These are phyloP conservation scores for Thereuonema tuberculata DNA, from an alignment of 1,140 invertebrate genomes.

Conservation along the genomic window DNA sequence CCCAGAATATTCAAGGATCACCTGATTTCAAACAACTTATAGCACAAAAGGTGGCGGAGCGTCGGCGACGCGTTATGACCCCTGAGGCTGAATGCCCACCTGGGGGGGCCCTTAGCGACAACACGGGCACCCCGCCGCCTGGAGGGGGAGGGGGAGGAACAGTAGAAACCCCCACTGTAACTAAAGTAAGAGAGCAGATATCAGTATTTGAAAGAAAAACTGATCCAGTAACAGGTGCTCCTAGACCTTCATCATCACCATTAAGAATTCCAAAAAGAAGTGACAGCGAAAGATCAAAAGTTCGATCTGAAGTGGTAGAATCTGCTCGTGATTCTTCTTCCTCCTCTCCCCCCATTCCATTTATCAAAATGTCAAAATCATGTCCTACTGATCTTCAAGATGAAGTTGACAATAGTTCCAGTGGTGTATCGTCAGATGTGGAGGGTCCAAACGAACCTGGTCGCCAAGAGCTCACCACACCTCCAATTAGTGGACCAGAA, in stretches of 20 bases:
- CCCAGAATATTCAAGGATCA: not conserved
- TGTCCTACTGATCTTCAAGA: slow-evolving; percentile 59
- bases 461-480: too few relatives aligned
- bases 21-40: slow-evolving; percentile 23
- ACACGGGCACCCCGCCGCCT: not conserved
- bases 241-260: not conserved
- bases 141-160: not conserved
- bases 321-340: not conserved
- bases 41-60: slow-evolving; percentile 24
- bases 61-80: slow-evolving; percentile 15
- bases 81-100: not conserved
- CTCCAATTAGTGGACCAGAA: slow-evolving; percentile 16
- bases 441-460: slow-evolving; percentile 31
- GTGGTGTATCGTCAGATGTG: slow-evolving; percentile 70
- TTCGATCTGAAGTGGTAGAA: slow-evolving; percentile 6
- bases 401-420: slow-evolving; percentile 72
- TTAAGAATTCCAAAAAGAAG: slow-evolving; percentile 1
- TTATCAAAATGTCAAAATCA: slow-evolving; percentile 68
- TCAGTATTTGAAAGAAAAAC: slow-evolving; percentile 9
- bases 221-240: not conserved
- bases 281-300: not conserved
- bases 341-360: slow-evolving; percentile 46
- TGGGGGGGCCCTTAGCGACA: not conserved
- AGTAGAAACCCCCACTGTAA: not conserved
- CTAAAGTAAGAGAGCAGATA: slow-evolving; percentile 8